Evolutionary conservation across 2,888 invertebrate genomes (phyloP), one percentile per base, ranked within the genome.

Genomic region (Allacma fusca): DNA sequence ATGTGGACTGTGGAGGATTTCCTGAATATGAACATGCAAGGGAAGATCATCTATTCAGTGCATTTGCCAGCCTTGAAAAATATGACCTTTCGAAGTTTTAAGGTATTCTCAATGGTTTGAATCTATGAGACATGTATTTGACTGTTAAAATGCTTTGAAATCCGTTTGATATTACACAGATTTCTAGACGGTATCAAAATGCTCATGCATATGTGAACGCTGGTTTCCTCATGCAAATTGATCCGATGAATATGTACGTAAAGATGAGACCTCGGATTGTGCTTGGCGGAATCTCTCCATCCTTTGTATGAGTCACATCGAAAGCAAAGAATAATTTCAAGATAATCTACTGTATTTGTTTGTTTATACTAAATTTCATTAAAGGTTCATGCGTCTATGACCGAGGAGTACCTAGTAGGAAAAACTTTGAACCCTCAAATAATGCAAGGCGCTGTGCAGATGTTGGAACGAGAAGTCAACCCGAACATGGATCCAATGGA

Each of bases 181-280:
- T 93, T 71, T 92, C 92, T 90, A 92, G 92, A 0, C 88, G 93
- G 79, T 90, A 92, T 0, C 92, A 92, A 87, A 93, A 93, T 84
- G 91, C 93, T 0, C 93, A 93, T 84, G 93, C 93, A 0, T 90
- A 91, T 78, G 91, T 94, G 0, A 93, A 93, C 85, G 92, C 92
- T 16, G 93, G 91, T 0, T 92, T 94, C 83, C 86, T 91, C 1
- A 88, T 92, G 72, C 89, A 91, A 85, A 86, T 92, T 24, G 86
- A 87, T 78, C 59, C 86, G 88, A 78, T 85, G 89, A 80, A 86
- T 89, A 64, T 26, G 87, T 87, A 40, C 88, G 92, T 1, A 81
- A 81, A 21, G 83, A 83, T 0, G n/a, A 84, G 83, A 59, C 88
- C 88, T 0, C 81, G 83, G 13, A 85, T 88, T 68, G 86, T 87